phyloP scores from a whole-genome alignment of 2,797 vertebrate genomes.

The Chloroceryle inda region DNA sequence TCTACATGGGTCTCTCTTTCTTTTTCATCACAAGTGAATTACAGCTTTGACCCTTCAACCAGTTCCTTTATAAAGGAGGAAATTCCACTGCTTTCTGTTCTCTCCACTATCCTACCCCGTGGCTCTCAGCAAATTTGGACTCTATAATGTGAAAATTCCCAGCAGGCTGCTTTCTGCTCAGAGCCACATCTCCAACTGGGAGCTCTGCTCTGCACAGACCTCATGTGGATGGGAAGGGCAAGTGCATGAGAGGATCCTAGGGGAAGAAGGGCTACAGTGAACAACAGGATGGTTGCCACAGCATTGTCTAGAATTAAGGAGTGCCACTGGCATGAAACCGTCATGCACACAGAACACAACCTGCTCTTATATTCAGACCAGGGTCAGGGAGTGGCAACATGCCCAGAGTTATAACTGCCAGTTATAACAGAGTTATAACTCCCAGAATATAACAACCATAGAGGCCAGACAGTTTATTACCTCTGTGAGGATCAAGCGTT shows the following conservation, averaged over 20 bases:
- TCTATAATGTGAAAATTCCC: not conserved
- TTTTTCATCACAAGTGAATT: not conserved
- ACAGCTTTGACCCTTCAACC: not conserved
- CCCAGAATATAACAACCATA: not conserved
- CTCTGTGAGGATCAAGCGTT: slow-evolving; percentile 80
- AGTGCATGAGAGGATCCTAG: not conserved
- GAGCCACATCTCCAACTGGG: not conserved
- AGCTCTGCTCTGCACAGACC: not conserved
- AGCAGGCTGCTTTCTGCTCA: not conserved
- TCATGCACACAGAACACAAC: not conserved
- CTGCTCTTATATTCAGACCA: not conserved
- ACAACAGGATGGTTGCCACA: not conserved
- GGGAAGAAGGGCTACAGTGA: not conserved
- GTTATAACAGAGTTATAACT: not conserved
- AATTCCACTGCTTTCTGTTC: not conserved
- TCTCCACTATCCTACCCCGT: not conserved
- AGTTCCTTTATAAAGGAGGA: not conserved
- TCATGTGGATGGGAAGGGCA: not conserved
- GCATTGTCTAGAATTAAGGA: not conserved
- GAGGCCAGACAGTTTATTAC: slow-evolving; percentile 70
- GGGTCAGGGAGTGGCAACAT: not conserved
- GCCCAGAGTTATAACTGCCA: not conserved
- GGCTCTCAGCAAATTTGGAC: not conserved
- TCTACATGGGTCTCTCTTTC: not conserved
- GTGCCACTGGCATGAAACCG: not conserved